Percentiles rank a stretch among this genome's conserved stretches.
Evolutionary conservation across 2,888 invertebrate species (phyloP).

Genomic region (Urechis unicinctus): DNA sequence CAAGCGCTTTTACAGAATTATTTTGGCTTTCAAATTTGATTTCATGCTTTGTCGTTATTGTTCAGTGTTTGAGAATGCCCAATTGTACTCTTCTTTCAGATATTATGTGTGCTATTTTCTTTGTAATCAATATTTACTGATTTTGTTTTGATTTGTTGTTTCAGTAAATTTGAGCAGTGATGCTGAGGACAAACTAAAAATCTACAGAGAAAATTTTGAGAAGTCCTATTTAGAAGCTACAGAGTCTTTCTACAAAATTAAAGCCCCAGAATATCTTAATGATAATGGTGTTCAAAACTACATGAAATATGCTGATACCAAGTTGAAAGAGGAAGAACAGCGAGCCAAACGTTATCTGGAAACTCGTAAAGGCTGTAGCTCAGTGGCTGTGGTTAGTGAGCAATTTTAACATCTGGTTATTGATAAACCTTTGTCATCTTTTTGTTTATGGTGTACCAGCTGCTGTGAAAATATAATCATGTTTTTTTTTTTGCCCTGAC

Average conservation of each 20-base stretch:
- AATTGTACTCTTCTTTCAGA: too few relatives aligned
- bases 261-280: constrained; percentile 79
- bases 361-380: constrained; percentile 69
- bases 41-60: too few relatives aligned
- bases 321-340: constrained; percentile 89
- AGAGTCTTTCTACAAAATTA: constrained; percentile 80
- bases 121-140: not conserved
- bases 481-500: not conserved
- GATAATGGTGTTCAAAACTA: constrained; percentile 89
- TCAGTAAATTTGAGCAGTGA: constrained; percentile 92
- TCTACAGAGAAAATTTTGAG: constrained; percentile 95
- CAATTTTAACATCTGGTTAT: not conserved
- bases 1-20: too few relatives aligned
- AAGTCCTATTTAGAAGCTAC: constrained; percentile 90
- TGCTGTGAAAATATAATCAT: not conserved
- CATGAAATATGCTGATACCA: constrained; percentile 92
- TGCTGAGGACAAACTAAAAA: constrained; percentile 83
- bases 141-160: constrained; percentile 10
- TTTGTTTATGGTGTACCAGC: too few relatives aligned
- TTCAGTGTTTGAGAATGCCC: too few relatives aligned
- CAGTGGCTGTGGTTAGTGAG: constrained; percentile 55
- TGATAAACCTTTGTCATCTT: not conserved
- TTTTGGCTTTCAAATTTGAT: too few relatives aligned
- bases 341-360: constrained; percentile 88
- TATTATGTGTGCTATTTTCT: not conserved